Evolutionary conservation across 2,888 invertebrate genomes (phyloP), one percentile per base, ranked within the genome.

Genomic region (Sinhomidia bicolor): DNA sequence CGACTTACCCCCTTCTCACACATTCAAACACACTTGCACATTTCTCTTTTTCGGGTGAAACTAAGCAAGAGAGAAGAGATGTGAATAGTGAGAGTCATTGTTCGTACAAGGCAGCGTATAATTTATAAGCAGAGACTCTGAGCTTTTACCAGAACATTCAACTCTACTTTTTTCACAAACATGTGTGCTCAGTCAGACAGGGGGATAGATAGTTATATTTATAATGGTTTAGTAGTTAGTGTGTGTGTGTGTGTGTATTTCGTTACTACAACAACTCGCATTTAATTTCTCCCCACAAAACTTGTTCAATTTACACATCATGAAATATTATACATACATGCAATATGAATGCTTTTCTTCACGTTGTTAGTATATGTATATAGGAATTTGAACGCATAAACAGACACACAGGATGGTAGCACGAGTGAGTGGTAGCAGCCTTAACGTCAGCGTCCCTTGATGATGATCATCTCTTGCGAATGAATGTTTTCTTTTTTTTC

Each of bases 371-470:
- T n/a, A n/a, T n/a, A n/a, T n/a, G n/a, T 65, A 32, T 65, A n/a
- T 36, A 65, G 9, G 32, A n/a, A 36, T 32, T n/a, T 17, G 14
- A 65, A 65, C 44, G 3, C 44, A 44, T 44, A 44, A 29, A 62
- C 26, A 32, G 29, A 4, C 7, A 29, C 23, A 65, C 32, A 36
- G n/a, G 17, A n/a, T 17, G 36, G 65, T 9, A 6, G 17, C 17
- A 7, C 1, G n/a, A 36, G 17, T 7, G 23, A 51, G n/a, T n/a
- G n/a, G n/a, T n/a, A n/a, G n/a, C n/a, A n/a, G n/a, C n/a, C n/a
- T n/a, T n/a, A n/a, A n/a, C n/a, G n/a, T n/a, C n/a, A n/a, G n/a
- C 51, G 76, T 74, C 74, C 74, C 26, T 26, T 47, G 65, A 65
- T 32, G 65, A 65, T 65, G 65, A 17, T 62, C 26, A 20, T 36